Base-by-base conservation (phyloP, 1,140 invertebrate species). In the Aporrectodea caliginosa region DNA sequence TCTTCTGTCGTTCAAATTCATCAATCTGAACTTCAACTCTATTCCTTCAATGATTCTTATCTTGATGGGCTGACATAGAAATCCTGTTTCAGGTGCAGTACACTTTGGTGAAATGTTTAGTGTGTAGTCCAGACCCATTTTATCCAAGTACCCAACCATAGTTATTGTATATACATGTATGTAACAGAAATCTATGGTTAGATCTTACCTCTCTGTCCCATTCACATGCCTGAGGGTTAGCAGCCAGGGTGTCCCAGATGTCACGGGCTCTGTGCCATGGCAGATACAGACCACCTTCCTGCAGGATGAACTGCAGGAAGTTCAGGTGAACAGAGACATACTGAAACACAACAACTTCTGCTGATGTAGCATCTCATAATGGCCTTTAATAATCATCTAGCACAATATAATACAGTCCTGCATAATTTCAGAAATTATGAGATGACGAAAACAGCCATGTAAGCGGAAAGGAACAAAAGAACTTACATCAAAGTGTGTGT, bases 261-360 rank as follows among this genome's bases (percentile, higher is more conserved):
- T 90, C 90, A 77, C 88, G 85, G 58, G 89, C 89, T 77, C 89
- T 82, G 70, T 84, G 85, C 88, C 89, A 90, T 27, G 87, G 85
- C 70, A 91, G 82, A 84, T 90, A 90, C 2, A 90, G 83, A 73
- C 89, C 88, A 32, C 89, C 89, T 80, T 90, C 90, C 86, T 90
- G 89, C 33, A 91, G 84, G 30, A 90, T 82, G 83, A 90, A 90
- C 79, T 89, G 87, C 32, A 91, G 83, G 81, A 90, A 90, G 71
- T 87, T 87, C 34, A 91, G 83, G 82, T 91, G 90, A n/a, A 84
- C 86, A 14, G 83, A 83, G 68, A 91, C 83, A 83, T 88, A 90
- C 88, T 90, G 86, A 79, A 87, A 86, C 22, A 34, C 30, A 77
- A n/a, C n/a, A n/a, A n/a, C n/a, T n/a, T n/a, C n/a, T n/a, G n/a